These are phyloP conservation scores for Harpagifer antarcticus DNA, from an alignment of 2,797 vertebrate genomes.

Conservation along the genomic window DNA sequence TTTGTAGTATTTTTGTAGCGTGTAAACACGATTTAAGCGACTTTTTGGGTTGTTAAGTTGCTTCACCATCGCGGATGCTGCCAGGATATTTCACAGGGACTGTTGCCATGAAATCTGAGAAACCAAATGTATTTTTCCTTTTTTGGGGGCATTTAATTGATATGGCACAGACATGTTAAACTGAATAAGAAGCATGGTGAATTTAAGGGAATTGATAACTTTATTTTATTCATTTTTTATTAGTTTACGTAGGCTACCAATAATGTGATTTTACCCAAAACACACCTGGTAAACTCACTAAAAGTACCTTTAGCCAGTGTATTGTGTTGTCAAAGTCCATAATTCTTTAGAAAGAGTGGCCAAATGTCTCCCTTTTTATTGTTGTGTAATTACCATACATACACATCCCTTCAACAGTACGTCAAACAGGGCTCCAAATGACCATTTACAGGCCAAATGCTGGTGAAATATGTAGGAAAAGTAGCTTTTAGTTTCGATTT, in stretches of 20 bases:
- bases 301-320: too few relatives aligned
- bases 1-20: not conserved
- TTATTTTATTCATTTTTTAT: not conserved
- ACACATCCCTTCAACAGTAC: too few relatives aligned
- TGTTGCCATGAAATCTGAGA: slow-evolving; percentile 37
- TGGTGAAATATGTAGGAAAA: too few relatives aligned
- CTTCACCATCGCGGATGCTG: slow-evolving; percentile 51
- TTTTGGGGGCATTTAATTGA: not conserved
- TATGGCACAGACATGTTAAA: not conserved
- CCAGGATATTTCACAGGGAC: slow-evolving; percentile 40
- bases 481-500: too few relatives aligned
- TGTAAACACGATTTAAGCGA: not conserved
- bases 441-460: too few relatives aligned
- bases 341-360: not conserved
- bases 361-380: slow-evolving; percentile 9
- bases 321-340: too few relatives aligned
- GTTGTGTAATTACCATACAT: slow-evolving; percentile 19
- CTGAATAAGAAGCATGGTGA: fast-evolving
- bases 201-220: not conserved
- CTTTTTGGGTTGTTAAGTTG: slow-evolving; percentile 3
- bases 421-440: too few relatives aligned
- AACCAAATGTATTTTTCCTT: not conserved
- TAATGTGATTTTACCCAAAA: not conserved
- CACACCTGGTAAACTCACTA: not conserved
- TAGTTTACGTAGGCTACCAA: too few relatives aligned